A percentile compares a stretch with the other conserved stretches of the same genome.
phyloP scores from a whole-genome alignment of 2,797 vertebrate genomes.

The Xenopus petersii region DNA sequence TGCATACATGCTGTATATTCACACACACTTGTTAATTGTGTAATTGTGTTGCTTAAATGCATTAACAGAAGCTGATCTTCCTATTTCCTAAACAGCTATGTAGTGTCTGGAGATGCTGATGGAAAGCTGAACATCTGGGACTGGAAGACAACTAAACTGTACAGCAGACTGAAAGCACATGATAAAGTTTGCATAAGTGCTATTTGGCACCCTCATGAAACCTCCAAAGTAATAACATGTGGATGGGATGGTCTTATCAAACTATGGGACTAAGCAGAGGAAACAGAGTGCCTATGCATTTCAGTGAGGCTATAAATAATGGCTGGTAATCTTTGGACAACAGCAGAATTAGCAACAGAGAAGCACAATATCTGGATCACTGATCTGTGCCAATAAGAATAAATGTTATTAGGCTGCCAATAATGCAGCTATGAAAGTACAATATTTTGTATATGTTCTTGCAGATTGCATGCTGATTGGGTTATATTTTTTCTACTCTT shows the following conservation, averaged over 20 bases:
- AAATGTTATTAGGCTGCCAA: no score
- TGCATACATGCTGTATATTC: no score
- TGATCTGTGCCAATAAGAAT: background rate
- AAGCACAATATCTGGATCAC: background rate
- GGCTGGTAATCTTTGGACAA: background rate
- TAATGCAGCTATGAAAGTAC: no score
- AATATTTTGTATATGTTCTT: background rate
- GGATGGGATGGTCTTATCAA: conserved; percentile 98
- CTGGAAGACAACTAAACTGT: conserved; percentile 98
- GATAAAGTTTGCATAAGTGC: conserved; percentile 98
- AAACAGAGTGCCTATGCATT: background rate
- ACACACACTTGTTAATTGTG: no score
- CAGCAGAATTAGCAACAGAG: background rate
- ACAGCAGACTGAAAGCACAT: conserved; percentile 94
- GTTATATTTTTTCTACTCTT: no score
- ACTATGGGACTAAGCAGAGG: conserved; percentile 82
- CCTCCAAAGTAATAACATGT: conserved; percentile 96
- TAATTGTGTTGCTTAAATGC: background rate
- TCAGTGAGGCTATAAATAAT: background rate
- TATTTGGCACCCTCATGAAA: conserved; percentile 96
- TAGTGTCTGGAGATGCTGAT: conserved; percentile 96
- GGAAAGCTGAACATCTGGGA: conserved; percentile 98
- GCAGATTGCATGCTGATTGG: background rate
- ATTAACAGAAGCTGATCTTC: background rate
- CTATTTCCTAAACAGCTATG: conserved; percentile 73